Evolutionary conservation across 2,113 vertebrate species (phyloP).

Genomic region (Bothrops jararaca): DNA sequence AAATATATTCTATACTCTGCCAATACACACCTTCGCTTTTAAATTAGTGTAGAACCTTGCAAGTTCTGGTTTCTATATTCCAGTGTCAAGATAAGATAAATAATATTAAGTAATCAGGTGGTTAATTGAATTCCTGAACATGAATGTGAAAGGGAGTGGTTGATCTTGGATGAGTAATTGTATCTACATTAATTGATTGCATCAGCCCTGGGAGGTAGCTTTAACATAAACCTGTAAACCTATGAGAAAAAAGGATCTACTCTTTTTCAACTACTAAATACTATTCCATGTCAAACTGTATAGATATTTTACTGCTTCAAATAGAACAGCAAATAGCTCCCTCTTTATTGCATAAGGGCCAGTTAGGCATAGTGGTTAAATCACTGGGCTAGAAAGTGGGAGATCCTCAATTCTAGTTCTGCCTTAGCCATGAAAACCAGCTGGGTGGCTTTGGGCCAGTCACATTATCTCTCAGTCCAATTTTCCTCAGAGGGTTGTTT

Average conservation of each 20-base stretch:
- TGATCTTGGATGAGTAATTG: background rate
- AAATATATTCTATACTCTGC: background rate
- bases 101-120: background rate
- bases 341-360: background rate
- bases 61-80: background rate
- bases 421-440: too few relatives aligned
- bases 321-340: background rate
- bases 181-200: background rate
- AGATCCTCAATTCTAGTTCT: too few relatives aligned
- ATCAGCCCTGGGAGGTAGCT: too few relatives aligned
- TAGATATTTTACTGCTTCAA: background rate
- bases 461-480: too few relatives aligned
- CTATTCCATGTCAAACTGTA: background rate
- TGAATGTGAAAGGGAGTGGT: background rate
- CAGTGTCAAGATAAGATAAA: background rate
- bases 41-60: background rate
- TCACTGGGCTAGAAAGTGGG: too few relatives aligned
- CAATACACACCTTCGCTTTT: background rate
- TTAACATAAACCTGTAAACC: background rate
- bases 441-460: too few relatives aligned
- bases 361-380: too few relatives aligned
- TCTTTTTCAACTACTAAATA: background rate
- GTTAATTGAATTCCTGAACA: background rate
- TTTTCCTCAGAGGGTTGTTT: too few relatives aligned
- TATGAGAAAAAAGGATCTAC: background rate